phyloP scores from a whole-genome alignment of 2,113 vertebrate genomes.

The Oreochromis niloticus region DNA sequence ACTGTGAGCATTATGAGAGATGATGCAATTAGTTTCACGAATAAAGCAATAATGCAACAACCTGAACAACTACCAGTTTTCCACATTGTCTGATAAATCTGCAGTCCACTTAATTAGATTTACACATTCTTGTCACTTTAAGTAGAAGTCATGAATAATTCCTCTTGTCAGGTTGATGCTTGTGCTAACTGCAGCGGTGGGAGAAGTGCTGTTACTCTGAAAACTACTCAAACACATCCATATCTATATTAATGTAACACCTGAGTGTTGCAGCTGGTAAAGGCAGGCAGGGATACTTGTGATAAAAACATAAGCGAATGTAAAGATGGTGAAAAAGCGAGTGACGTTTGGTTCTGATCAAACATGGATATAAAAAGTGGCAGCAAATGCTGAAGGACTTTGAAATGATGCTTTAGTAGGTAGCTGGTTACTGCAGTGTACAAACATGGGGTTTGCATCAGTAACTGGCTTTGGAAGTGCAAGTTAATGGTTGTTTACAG shows the following conservation, averaged over 20 bases:
- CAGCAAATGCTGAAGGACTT: background rate
- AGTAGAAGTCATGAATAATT: background rate
- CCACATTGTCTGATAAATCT: background rate
- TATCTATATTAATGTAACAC: background rate
- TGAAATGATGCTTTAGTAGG: background rate
- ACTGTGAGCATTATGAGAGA: background rate
- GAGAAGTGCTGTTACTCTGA: background rate
- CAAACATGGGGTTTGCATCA: background rate
- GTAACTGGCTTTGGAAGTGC: background rate
- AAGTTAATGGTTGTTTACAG: background rate
- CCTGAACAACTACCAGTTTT: background rate
- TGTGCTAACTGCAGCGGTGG: background rate
- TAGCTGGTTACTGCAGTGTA: background rate
- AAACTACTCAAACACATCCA: background rate
- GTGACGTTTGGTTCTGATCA: background rate
- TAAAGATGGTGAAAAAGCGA: background rate
- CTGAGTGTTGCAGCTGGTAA: background rate
- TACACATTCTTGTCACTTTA: background rate
- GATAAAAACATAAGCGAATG: background rate
- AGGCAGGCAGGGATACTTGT: background rate
- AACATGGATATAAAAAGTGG: background rate
- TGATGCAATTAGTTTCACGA: background rate
- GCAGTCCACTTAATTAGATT: background rate
- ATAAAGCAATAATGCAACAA: background rate
- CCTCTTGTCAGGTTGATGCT: background rate